Evolutionary conservation across 2,113 vertebrate genomes (phyloP), one percentile per base, ranked within the genome.

Genomic region (Corythoichthys haematopterus): DNA sequence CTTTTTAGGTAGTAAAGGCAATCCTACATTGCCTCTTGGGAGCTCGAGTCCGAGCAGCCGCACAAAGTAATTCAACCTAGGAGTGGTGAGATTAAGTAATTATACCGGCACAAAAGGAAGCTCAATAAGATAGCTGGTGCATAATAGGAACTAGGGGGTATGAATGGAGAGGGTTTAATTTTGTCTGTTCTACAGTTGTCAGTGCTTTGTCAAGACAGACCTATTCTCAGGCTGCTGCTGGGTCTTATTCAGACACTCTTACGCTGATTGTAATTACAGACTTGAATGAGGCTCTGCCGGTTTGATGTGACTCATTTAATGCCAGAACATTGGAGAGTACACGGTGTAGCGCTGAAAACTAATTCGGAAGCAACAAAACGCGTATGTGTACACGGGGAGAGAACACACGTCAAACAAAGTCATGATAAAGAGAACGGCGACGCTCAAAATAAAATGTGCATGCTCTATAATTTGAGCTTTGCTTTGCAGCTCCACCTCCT

Each of bases 201-300:
- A 82, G 57, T 69, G 81, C 78, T 84, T 89, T 87, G 86, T 89
- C 79, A 82, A 78, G 74, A 68, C 66, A 46, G 71, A 65, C 46
- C 81, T 85, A 66, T 89, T 87, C 82, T 79, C 66, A 1, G 67
- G 76, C 71, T 72, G 66, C 74, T 76, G 76, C 56, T 79, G 76
- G 76, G 66, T 80, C 80, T 79, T 78, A 83, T 86, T 87, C 83
- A 85, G 78, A 71, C 66, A 76, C 80, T 84, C 71, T 69, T 78
- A 77, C 71, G 73, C 71, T 80, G 81, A 90, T 86, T 88, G 78
- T 89, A 89, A 90, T 90, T 89, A 86, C 75, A 83, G 70, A 80
- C 36, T 58, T 79, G 80, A 88, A 82, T 78, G 66, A 79, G 72
- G 76, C 74, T 77, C 76, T 70, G 69, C 58, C 64, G 67, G 68